phyloP scores from a whole-genome alignment of 2,113 vertebrate genomes.

The Nanorana parkeri region DNA sequence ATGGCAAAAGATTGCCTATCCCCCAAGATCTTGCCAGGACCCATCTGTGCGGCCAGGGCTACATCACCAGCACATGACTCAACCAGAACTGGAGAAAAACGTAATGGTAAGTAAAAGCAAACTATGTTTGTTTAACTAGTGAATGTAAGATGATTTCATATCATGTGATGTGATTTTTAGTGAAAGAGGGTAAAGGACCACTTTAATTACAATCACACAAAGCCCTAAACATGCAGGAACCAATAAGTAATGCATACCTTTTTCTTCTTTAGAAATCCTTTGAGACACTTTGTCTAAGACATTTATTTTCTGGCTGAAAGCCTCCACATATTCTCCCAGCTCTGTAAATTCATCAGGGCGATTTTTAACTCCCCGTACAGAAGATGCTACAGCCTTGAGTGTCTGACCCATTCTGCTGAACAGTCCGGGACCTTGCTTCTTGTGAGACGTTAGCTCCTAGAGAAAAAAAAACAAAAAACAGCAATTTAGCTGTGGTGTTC shows the following conservation, averaged over 20 bases:
- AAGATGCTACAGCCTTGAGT: slow-evolving; percentile 83
- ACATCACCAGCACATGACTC: too few relatives aligned
- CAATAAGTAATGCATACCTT: slow-evolving; percentile 72
- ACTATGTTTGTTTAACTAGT: too few relatives aligned
- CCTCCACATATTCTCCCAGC: slow-evolving; percentile 86
- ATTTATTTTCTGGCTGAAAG: slow-evolving; percentile 86
- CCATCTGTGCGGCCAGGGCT: too few relatives aligned
- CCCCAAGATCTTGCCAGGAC: too few relatives aligned
- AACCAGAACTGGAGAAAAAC: too few relatives aligned
- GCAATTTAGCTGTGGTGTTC: neutral
- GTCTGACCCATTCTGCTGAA: slow-evolving; percentile 92
- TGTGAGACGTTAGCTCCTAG: slow-evolving; percentile 88
- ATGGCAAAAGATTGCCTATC: too few relatives aligned
- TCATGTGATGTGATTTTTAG: too few relatives aligned
- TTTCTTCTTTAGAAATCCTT: slow-evolving; percentile 90
- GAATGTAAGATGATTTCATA: too few relatives aligned
- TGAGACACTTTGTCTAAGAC: slow-evolving; percentile 91
- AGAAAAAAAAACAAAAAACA: slow-evolving; percentile 56
- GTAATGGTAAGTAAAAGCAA: too few relatives aligned
- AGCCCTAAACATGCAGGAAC: neutral
- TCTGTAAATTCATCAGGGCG: slow-evolving; percentile 84
- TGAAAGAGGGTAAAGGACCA: too few relatives aligned
- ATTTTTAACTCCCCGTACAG: slow-evolving; percentile 83
- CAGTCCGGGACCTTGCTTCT: slow-evolving; percentile 88
- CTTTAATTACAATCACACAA: too few relatives aligned